These are phyloP conservation scores for Drosophila aldrichi DNA, from an alignment of 2,888 invertebrate species.

Conservation along the genomic window DNA sequence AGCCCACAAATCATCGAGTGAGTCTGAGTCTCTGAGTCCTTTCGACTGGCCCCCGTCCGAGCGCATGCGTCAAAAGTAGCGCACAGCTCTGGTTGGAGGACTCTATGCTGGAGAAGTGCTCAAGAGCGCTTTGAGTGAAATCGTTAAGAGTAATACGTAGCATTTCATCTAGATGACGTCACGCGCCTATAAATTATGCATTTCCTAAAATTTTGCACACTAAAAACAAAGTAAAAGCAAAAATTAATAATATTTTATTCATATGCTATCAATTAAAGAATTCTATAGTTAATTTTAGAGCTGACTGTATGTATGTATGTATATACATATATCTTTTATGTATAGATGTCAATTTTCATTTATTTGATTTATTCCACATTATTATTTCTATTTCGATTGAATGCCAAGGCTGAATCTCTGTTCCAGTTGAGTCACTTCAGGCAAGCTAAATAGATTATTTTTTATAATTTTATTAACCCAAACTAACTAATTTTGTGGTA, in stretches of 20 bases:
- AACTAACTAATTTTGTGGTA: no score
- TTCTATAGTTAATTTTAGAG: no score
- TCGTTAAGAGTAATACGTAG: background rate
- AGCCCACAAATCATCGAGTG: conserved; percentile 60
- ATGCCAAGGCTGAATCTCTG: background rate
- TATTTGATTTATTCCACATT: no score
- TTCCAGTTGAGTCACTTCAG: background rate
- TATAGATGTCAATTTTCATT: no score
- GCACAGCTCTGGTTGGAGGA: conserved; percentile 19
- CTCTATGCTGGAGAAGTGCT: conserved; percentile 20
- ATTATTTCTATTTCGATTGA: no score
- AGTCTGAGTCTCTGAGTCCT: conserved; percentile 17
- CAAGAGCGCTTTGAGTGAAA: conserved; percentile 49
- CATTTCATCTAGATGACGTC: conserved; percentile 11
- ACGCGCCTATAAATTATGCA: background rate
- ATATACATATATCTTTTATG: no score
- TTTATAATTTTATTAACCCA: background rate
- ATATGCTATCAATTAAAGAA: no score
- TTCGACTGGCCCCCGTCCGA: conserved; percentile 1
- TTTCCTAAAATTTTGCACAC: background rate
- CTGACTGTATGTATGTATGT: no score
- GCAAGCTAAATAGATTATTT: background rate
- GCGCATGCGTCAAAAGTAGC: conserved; percentile 56
- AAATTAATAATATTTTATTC: no score
- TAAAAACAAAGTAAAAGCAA: background rate